phyloP scores from a whole-genome alignment of 2,888 invertebrate species.

The Thereva nobilitata region DNA sequence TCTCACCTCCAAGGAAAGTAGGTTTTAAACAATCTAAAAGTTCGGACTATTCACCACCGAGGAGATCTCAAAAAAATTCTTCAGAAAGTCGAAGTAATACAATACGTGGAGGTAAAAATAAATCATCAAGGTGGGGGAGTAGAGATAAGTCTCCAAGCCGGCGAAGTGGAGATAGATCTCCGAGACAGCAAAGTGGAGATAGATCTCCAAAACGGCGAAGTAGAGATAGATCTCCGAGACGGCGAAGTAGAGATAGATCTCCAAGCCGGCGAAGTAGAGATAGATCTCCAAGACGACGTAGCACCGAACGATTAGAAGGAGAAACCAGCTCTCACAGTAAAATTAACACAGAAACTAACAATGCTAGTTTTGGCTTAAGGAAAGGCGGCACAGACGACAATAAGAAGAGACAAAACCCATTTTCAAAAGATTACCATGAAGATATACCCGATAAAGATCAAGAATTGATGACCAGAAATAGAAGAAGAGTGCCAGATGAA shows the following conservation, averaged over 20 bases:
- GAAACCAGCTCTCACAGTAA: too few relatives aligned
- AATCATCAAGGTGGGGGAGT: neutral
- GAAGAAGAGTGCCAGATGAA: conserved; percentile 62
- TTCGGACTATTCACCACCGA: conserved; percentile 31
- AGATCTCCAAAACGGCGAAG: too few relatives aligned
- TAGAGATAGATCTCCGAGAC: too few relatives aligned
- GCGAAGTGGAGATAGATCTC: too few relatives aligned
- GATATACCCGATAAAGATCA: conserved; percentile 73
- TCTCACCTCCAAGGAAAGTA: conserved; percentile 1
- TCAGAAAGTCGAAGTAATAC: neutral
- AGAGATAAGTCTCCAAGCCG: neutral
- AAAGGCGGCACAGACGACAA: too few relatives aligned
- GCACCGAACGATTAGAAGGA: too few relatives aligned
- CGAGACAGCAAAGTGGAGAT: too few relatives aligned
- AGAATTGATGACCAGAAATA: conserved; percentile 70
- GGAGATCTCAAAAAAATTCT: neutral
- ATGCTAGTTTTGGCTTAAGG: too few relatives aligned
- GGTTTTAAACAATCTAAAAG: neutral
- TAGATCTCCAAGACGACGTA: too few relatives aligned
- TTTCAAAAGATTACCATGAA: conserved; percentile 63
- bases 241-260: too few relatives aligned
- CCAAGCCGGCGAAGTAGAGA: too few relatives aligned
- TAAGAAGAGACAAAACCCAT: neutral
- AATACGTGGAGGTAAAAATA: neutral
- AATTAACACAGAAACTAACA: too few relatives aligned